These are phyloP conservation scores for Salvator merianae DNA, from an alignment of 2,113 vertebrate genomes.

Conservation along the genomic window DNA sequence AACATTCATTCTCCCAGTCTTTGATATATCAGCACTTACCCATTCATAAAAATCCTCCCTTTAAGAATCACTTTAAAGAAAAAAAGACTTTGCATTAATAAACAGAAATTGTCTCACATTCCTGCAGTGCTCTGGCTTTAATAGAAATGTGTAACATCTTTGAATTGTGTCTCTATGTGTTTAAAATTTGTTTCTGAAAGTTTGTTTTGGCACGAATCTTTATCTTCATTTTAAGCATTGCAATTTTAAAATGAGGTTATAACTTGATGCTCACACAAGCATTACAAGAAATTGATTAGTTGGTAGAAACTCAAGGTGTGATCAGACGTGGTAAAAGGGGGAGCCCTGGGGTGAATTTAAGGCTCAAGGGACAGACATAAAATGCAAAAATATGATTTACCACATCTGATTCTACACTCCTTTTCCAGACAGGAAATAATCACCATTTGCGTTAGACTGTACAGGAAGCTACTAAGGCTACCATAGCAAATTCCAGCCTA, in stretches of 20 bases:
- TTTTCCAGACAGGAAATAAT: too few relatives aligned
- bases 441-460: too few relatives aligned
- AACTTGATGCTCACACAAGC: slow-evolving; percentile 3
- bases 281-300: background rate
- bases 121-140: background rate
- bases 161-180: background rate
- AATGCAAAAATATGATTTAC: too few relatives aligned
- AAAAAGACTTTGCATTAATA: background rate
- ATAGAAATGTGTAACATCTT: background rate
- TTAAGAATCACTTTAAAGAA: too few relatives aligned
- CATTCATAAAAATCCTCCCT: background rate
- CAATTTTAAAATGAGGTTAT: background rate
- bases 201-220: background rate
- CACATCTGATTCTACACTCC: too few relatives aligned
- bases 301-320: background rate
- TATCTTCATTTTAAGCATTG: background rate
- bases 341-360: too few relatives aligned
- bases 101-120: background rate
- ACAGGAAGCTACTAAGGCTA: too few relatives aligned
- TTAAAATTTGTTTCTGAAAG: background rate
- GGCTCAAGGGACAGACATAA: too few relatives aligned
- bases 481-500: too few relatives aligned
- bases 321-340: too few relatives aligned
- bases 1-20: background rate
- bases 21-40: background rate